Conservation (phyloP, 2,888 invertebrate species). For the Theristus sp. region DNA sequence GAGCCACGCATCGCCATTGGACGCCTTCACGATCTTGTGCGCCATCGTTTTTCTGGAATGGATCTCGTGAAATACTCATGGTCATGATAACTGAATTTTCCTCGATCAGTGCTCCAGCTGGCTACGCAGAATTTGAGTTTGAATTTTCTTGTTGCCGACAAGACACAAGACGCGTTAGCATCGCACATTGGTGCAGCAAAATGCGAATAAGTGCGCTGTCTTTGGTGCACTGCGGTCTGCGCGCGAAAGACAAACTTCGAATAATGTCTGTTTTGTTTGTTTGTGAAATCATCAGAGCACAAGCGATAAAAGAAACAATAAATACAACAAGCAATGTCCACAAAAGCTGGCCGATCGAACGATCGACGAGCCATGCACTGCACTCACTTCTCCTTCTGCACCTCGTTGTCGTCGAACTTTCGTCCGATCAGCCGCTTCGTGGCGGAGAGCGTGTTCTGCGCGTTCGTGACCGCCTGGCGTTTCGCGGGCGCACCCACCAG, state of each 20-base stretch:
- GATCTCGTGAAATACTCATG: too few species aligned
- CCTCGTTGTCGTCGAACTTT: conserved; percentile 78
- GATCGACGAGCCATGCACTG: not conserved
- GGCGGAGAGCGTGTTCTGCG: conserved; percentile 90
- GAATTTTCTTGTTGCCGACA: too few species aligned
- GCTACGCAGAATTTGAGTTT: too few species aligned
- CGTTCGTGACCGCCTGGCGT: conserved; percentile 92
- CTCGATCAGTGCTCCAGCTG: too few species aligned
- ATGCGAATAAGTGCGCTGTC: too few species aligned
- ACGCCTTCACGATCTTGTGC: conserved; percentile 83
- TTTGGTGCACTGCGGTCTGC: too few species aligned
- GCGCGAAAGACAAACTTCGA: too few species aligned
- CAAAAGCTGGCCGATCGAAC: not conserved
- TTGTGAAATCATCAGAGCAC: not conserved
- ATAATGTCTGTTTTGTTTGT: too few species aligned
- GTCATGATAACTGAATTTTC: too few species aligned
- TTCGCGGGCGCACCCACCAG: conserved; percentile 94
- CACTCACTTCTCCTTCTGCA: conserved; percentile 82
- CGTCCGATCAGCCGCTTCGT: conserved; percentile 93
- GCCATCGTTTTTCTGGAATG: conserved; percentile 63
- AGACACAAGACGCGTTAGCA: too few species aligned
- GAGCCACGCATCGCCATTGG: conserved; percentile 98
- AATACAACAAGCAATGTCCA: not conserved
- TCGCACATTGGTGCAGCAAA: too few species aligned
- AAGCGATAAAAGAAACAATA: not conserved